These are phyloP conservation scores for Xestia sexstrigata DNA, from an alignment of 2,888 invertebrate genomes.

Conservation along the genomic window DNA sequence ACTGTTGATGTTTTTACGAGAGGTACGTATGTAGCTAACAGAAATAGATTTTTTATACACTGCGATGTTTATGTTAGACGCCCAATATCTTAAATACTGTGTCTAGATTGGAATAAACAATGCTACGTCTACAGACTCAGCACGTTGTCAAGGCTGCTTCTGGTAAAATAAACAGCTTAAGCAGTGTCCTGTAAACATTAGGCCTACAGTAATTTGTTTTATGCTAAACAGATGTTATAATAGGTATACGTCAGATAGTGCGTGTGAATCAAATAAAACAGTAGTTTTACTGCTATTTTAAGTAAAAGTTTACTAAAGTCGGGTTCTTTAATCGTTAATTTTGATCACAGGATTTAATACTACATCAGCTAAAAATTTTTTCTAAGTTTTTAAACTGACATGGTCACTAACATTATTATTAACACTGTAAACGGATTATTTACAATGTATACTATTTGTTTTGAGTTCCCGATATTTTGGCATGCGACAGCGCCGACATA, in stretches of 20 bases:
- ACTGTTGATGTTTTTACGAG: conserved; percentile 35
- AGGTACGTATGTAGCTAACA: neutral
- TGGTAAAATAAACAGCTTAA: conserved; percentile 17
- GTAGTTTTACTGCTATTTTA: neutral
- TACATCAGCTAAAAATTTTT: no score
- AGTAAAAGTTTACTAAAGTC: neutral
- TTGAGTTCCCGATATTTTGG: no score
- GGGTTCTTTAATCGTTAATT: neutral
- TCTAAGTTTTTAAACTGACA: no score
- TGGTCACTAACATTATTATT: no score
- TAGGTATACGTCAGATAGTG: neutral
- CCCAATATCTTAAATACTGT: conserved; percentile 25
- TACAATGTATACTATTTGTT: no score
- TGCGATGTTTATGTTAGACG: conserved; percentile 30
- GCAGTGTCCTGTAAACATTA: conserved; percentile 12
- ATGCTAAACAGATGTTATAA: conserved; percentile 13
- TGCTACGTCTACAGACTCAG: conserved; percentile 11
- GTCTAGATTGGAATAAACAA: conserved; percentile 38
- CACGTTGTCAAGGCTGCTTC: conserved; percentile 13
- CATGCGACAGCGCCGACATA: no score
- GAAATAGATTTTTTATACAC: conserved; percentile 29
- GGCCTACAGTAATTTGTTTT: conserved; percentile 1
- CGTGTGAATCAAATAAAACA: conserved; percentile 21
- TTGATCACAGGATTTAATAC: neutral
- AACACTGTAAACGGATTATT: no score